These are phyloP conservation scores for Botrylloides violaceus DNA, from an alignment of 23 tunicate genomes.

Conservation along the genomic window DNA sequence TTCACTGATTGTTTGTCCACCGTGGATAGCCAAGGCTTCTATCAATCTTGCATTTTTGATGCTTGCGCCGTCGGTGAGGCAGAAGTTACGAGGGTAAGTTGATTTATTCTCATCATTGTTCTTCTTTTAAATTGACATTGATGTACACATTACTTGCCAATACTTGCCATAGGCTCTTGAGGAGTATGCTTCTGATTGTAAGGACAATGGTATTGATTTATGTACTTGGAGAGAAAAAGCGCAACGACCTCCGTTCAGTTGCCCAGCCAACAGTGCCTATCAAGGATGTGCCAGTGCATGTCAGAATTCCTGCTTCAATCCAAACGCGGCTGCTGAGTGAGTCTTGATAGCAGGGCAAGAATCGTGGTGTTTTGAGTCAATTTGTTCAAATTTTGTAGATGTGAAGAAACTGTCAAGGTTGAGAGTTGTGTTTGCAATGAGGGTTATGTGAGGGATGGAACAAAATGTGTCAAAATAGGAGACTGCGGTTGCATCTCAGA, in stretches of 20 bases:
- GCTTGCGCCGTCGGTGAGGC: slow-evolving; percentile 57
- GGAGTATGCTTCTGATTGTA: slow-evolving; percentile 5
- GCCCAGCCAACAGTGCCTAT: slow-evolving; percentile 4
- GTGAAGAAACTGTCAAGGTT: background rate
- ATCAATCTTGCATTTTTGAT: slow-evolving; percentile 62
- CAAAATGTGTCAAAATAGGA: background rate
- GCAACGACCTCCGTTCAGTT: background rate
- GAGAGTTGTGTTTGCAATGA: slow-evolving; percentile 4
- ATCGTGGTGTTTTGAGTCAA: too few species aligned
- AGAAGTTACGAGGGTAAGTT: background rate
- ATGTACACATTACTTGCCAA: too few species aligned
- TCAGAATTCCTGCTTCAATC: slow-evolving; percentile 5
- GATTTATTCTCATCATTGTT: too few species aligned
- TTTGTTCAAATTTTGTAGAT: too few species aligned
- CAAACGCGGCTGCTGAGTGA: background rate
- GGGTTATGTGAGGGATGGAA: slow-evolving; percentile 6
- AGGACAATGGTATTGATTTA: slow-evolving; percentile 11
- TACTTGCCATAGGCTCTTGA: slow-evolving; percentile 9
- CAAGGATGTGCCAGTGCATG: slow-evolving; percentile 13
- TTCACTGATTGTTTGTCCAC: slow-evolving; percentile 7
- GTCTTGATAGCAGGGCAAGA: too few species aligned
- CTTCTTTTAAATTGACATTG: too few species aligned
- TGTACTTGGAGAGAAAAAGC: slow-evolving; percentile 1
- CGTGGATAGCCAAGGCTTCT: slow-evolving; percentile 20
- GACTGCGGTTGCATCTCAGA: slow-evolving; percentile 12